A percentile compares a stretch with the other conserved stretches of the same genome.
These are phyloP conservation scores for Rhingia campestris DNA, from an alignment of 2,888 invertebrate genomes.

Conservation along the genomic window DNA sequence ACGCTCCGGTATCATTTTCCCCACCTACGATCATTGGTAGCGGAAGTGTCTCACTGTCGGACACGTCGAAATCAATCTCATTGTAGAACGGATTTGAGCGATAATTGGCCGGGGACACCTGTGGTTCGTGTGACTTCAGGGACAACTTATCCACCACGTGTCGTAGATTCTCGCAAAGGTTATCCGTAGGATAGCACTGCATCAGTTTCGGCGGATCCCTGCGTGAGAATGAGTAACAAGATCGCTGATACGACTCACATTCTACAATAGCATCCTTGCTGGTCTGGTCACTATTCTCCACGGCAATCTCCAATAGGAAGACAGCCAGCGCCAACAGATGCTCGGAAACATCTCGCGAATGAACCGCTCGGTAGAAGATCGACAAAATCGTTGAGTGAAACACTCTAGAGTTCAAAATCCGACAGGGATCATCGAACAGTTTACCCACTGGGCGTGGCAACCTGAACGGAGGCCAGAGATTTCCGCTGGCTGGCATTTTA, in stretches of 20 bases:
- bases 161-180: slow-evolving; percentile 89
- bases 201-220: slow-evolving; percentile 81
- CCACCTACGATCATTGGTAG: slow-evolving; percentile 82
- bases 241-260: slow-evolving; percentile 77
- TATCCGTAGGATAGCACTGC: slow-evolving; percentile 89
- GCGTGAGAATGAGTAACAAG: slow-evolving; percentile 77
- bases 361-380: slow-evolving; percentile 92
- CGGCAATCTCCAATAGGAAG: slow-evolving; percentile 93
- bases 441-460: slow-evolving; percentile 86
- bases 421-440: slow-evolving; percentile 87
- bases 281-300: slow-evolving; percentile 81
- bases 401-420: slow-evolving; percentile 81
- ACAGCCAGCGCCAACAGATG: slow-evolving; percentile 93
- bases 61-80: slow-evolving; percentile 90
- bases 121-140: slow-evolving; percentile 84
- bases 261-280: slow-evolving; percentile 78
- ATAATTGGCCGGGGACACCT: slow-evolving; percentile 84
- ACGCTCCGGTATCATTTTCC: slow-evolving; percentile 76
- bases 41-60: slow-evolving; percentile 85
- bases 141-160: slow-evolving; percentile 87
- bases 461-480: slow-evolving; percentile 92
- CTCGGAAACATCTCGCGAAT: slow-evolving; percentile 90
- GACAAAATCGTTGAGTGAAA: slow-evolving; percentile 86
- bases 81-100: slow-evolving; percentile 86
- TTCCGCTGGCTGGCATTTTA: slow-evolving; percentile 84